phyloP scores from a whole-genome alignment of 2,797 vertebrate genomes.

The Neostethus bicornis region DNA sequence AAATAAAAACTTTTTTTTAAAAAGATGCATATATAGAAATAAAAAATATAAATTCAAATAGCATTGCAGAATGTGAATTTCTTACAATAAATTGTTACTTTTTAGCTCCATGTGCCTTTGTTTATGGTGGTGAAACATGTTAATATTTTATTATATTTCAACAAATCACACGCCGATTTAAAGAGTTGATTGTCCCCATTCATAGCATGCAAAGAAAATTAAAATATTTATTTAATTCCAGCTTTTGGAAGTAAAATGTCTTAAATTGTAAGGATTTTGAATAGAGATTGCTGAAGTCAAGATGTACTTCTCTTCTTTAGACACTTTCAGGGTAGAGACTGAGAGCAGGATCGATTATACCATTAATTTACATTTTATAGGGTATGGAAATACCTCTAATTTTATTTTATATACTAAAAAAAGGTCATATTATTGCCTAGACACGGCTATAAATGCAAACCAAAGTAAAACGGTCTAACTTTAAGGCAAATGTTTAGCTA shows the following conservation, averaged over 20 bases:
- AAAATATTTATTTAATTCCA: accelerated
- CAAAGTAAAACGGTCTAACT: background rate
- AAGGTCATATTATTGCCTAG: background rate
- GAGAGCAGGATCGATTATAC: background rate
- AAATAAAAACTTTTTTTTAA: background rate
- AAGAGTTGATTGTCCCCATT: background rate
- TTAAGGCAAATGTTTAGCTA: conserved; percentile 7
- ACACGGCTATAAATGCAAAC: background rate
- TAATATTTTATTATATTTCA: background rate
- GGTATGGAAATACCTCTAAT: background rate
- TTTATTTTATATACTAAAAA: accelerated
- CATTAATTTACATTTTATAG: background rate
- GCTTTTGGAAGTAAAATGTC: accelerated
- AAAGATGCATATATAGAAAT: background rate
- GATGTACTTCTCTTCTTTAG: accelerated
- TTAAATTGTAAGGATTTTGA: conserved; percentile 9
- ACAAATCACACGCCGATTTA: conserved; percentile 32
- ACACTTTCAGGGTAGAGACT: background rate
- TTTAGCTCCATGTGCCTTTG: background rate
- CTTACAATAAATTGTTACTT: background rate
- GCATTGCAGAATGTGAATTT: too few relatives aligned
- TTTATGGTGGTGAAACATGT: background rate
- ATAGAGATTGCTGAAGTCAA: background rate
- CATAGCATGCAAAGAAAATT: accelerated
- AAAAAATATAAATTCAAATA: background rate